phyloP scores from a whole-genome alignment of 2,797 vertebrate species.

The Dendrocincla tyrannina region DNA sequence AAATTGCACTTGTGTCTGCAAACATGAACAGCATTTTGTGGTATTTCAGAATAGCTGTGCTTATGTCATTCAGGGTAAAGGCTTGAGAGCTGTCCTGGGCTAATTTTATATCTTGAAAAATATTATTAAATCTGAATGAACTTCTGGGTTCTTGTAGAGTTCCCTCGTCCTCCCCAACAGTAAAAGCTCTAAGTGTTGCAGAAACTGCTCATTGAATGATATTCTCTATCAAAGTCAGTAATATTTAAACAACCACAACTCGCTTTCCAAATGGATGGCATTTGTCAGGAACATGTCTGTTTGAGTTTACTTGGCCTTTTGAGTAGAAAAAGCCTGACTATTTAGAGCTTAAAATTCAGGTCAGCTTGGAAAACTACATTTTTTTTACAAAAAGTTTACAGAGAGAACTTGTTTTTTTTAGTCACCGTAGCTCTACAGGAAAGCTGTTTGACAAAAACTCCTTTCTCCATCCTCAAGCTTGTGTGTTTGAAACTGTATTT shows the following conservation, averaged over 20 bases:
- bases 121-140: constrained; percentile 15
- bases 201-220: neutral
- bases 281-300: constrained; percentile 42
- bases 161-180: neutral
- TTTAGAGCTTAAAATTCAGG: constrained; percentile 35
- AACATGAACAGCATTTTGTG: neutral
- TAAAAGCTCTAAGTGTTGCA: constrained; percentile 7
- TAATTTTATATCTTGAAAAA: constrained; percentile 16
- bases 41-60: neutral
- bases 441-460: neutral
- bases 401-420: neutral
- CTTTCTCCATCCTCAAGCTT: neutral
- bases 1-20: neutral
- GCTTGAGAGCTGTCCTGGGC: neutral
- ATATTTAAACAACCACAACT: constrained; percentile 42
- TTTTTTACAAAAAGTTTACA: neutral
- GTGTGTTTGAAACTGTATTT: neutral
- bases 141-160: neutral
- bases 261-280: constrained; percentile 27
- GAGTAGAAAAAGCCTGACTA: neutral
- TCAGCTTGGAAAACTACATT: constrained; percentile 16
- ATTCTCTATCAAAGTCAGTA: constrained; percentile 3
- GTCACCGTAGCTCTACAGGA: neutral
- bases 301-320: constrained; percentile 38
- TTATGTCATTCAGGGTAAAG: neutral